Conservation (phyloP, 2,797 vertebrate species). For the Eupleurogrammus muticus region DNA sequence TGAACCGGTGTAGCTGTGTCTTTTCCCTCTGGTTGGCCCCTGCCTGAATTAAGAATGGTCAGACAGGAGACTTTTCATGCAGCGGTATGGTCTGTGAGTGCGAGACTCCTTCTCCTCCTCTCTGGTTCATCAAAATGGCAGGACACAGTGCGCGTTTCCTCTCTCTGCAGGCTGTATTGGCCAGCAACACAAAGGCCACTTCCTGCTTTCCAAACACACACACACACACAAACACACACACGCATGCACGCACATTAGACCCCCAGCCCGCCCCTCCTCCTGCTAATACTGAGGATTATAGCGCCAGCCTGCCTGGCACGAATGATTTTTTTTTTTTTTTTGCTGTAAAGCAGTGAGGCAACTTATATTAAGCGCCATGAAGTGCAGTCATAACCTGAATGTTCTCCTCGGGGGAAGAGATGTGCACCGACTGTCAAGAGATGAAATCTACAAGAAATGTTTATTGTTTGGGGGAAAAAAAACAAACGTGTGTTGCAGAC, state of each 20-base stretch:
- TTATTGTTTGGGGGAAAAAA: not conserved
- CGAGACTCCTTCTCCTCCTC: not conserved
- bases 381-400: constrained; percentile 33
- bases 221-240: constrained; percentile 57
- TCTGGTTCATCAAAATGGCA: constrained; percentile 38
- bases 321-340: too few species aligned
- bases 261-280: constrained; percentile 21
- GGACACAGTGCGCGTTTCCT: constrained; percentile 56
- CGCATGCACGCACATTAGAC: constrained; percentile 62
- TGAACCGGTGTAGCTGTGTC: constrained; percentile 11
- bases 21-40: constrained; percentile 4
- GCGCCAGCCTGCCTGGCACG: constrained; percentile 46
- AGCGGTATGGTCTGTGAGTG: constrained; percentile 21
- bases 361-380: constrained; percentile 37
- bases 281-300: constrained; percentile 56
- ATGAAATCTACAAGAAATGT: constrained; percentile 18
- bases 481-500: not conserved
- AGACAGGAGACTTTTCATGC: constrained; percentile 13
- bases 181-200: constrained; percentile 68
- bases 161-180: constrained; percentile 65
- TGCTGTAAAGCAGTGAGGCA: constrained; percentile 29
- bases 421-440: constrained; percentile 1
- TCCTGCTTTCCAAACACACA: constrained; percentile 62
- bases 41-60: constrained; percentile 27
- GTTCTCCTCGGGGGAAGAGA: constrained; percentile 19